Base-by-base conservation (phyloP, 35 echinoderm and acorn worm genomes). In the Apostichopus californicus region DNA sequence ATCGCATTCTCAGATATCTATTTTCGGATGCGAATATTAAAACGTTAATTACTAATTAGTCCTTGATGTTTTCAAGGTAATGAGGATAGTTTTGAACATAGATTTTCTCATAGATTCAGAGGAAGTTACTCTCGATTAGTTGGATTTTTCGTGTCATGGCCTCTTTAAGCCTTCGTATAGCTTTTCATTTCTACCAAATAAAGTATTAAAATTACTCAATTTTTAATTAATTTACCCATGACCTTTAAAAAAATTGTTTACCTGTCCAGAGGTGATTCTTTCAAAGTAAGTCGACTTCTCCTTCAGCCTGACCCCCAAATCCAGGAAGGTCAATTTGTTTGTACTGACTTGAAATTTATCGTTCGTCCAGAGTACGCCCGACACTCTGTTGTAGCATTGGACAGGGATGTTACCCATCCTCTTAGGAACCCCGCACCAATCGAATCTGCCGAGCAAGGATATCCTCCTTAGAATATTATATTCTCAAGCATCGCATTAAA, bases 281-380 rank as follows among this genome's bases (percentile, higher is more conserved):
- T 99, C 87, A 87, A 99, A 99, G 91, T 93, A 89, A 8, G 97
- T 96, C 9, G 90, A 93, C 88, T 96, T 96, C 18, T 99, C 95
- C 54, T 56, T 90, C 15, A 99, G 90, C 83, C 92, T 86, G 61
- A 93, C 73, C 8, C 86, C 95, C 55, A 96, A 77, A 89, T 99
- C 97, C 23, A 92, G 86, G 90, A 99, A 99, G 52, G 97, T 99
- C 88, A 98, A 79, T 77, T 99, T 99, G 93, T 99, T 99, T 34
- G 97, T 99, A 83, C 97, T 99, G 78, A 99, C 95, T 71, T 99
- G 84, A 72, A 99, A 99, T 86, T 96, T 99, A 86, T 94, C 94
- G 86, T 99, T 99, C 79, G 95, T 96, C 91, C 93, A 99, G 59
- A 99, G 92, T 4, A 95, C 97, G 8, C 97, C 97, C 75, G 97